Percentiles rank a stretch among this genome's conserved stretches.
phyloP scores from a whole-genome alignment of 2,113 vertebrate species.

The Stegastes partitus region DNA sequence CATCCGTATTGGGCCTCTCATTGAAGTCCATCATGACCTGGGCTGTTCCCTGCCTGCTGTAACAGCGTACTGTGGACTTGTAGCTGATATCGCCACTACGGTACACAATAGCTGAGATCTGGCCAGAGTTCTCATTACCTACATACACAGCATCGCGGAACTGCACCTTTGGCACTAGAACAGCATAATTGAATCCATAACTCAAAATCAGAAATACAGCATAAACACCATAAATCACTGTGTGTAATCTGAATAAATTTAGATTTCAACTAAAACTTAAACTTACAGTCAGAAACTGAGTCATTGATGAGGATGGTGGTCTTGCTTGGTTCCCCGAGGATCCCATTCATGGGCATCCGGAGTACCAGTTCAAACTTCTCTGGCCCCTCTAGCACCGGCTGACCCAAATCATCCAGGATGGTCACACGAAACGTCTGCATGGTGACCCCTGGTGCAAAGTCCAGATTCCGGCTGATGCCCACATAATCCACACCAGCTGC shows the following conservation, averaged over 20 bases:
- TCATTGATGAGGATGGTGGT: conserved; percentile 91
- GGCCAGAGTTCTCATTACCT: conserved; percentile 88
- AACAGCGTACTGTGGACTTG: conserved; percentile 92
- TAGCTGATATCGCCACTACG: conserved; percentile 90
- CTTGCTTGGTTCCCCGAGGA: conserved; percentile 91
- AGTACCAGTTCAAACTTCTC: conserved; percentile 93
- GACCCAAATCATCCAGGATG: conserved; percentile 94
- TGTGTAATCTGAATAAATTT: not conserved
- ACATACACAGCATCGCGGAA: conserved; percentile 88
- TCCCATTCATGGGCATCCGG: conserved; percentile 92
- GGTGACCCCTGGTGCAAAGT: conserved; percentile 92
- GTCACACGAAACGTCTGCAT: conserved; percentile 90
- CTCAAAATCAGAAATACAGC: conserved; percentile 5
- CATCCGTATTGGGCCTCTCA: conserved; percentile 94
- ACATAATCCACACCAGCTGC: conserved; percentile 95
- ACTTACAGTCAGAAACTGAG: conserved; percentile 93
- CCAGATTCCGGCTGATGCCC: conserved; percentile 93
- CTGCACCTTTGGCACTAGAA: conserved; percentile 93
- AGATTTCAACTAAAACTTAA: not conserved
- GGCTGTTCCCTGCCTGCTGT: conserved; percentile 93
- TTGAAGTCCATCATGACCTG: conserved; percentile 97
- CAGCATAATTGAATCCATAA: conserved; percentile 12
- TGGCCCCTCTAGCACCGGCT: conserved; percentile 91
- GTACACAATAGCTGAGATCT: conserved; percentile 85
- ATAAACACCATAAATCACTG: not conserved